Evolutionary conservation across 2,797 vertebrate genomes (phyloP).

Genomic region (Percopsis omiscomaycus): DNA sequence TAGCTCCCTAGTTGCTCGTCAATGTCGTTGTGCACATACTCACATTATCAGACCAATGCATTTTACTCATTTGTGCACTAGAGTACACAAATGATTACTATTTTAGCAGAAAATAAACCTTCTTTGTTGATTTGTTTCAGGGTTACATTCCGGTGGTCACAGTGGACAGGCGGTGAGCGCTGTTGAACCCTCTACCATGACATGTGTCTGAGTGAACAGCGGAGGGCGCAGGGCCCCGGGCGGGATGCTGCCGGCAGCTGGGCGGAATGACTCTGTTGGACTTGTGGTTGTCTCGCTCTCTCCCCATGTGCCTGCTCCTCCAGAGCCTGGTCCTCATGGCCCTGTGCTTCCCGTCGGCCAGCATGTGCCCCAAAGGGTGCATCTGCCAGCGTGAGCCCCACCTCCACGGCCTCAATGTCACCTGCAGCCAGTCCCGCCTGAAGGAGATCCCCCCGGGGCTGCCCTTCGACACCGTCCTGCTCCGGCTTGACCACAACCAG

Average conservation of each 20-base stretch:
- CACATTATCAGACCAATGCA: no score
- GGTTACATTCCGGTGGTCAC: no score
- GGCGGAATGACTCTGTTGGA: slow-evolving; percentile 97
- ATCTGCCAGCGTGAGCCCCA: slow-evolving; percentile 86
- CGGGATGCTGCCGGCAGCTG: slow-evolving; percentile 88
- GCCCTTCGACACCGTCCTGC: slow-evolving; percentile 88
- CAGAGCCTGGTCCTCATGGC: slow-evolving; percentile 98
- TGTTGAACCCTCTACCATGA: slow-evolving; percentile 25
- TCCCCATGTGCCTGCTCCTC: slow-evolving; percentile 98
- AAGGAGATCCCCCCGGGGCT: slow-evolving; percentile 95
- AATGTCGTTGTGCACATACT: no score
- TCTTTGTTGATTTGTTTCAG: no score
- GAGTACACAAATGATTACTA: no score
- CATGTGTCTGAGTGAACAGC: slow-evolving; percentile 62
- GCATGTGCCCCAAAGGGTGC: slow-evolving; percentile 98
- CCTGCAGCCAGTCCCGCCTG: slow-evolving; percentile 94
- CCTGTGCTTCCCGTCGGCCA: slow-evolving; percentile 97
- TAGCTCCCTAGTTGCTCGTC: no score
- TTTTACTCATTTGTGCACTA: no score
- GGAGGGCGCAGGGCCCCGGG: slow-evolving; percentile 80
- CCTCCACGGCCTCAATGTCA: slow-evolving; percentile 87
- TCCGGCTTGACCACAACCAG: slow-evolving; percentile 96
- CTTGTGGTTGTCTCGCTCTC: slow-evolving; percentile 95
- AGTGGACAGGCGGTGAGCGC: not conserved
- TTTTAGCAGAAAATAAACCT: no score